Evolutionary conservation across 2,113 vertebrate genomes (phyloP), one percentile per base, ranked within the genome.

Genomic region (Sciurus niger): DNA sequence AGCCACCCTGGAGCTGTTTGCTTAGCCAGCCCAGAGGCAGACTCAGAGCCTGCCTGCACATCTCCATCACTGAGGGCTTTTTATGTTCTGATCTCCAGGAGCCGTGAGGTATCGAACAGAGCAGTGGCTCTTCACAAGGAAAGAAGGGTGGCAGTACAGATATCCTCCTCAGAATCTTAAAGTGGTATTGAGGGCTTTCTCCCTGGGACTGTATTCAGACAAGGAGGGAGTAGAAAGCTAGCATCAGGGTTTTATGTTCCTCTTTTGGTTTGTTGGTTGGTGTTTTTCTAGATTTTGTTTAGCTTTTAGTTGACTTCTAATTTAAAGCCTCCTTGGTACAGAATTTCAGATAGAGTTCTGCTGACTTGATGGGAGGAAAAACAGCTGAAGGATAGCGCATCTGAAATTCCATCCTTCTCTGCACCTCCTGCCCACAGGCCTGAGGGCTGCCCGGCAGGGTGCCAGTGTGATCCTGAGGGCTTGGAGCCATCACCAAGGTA

Each of bases 1-100:
- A 58, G 8, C 7, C 6, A 7, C 70, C 82, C 82, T 24, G 1
- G 0, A 83, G 93, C 83, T 46, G 83, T 90, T 96, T 85, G 95
- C 63, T n/a, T 46, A 79, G 89, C 0, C 0, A 90, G 80, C 92
- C 86, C 80, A 40, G 89, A 73, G 93, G 84, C 94, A 20, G 89
- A 87, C 67, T 24, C 3, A 86, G 82, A 82, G 93, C 94, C 90
- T 96, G 76, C 90, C 78, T 93, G 10, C 94, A 60, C 6, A 4
- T 90, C 93, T 96, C 93, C 55, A 51, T 96, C 84, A 72, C 55
- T 90, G 30, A 94, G 83, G n/a, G 55, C 51, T 79, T 90, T 97
- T 98, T 98, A 97, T 97, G 96, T 96, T 93, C 96, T 6, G 6
- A 76, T 94, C 96, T 93, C 88, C 30, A 95, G 90, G 83, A 98